Evolutionary conservation across 1,140 invertebrate genomes (phyloP).

Genomic region (Dermatophagoides farinae): DNA sequence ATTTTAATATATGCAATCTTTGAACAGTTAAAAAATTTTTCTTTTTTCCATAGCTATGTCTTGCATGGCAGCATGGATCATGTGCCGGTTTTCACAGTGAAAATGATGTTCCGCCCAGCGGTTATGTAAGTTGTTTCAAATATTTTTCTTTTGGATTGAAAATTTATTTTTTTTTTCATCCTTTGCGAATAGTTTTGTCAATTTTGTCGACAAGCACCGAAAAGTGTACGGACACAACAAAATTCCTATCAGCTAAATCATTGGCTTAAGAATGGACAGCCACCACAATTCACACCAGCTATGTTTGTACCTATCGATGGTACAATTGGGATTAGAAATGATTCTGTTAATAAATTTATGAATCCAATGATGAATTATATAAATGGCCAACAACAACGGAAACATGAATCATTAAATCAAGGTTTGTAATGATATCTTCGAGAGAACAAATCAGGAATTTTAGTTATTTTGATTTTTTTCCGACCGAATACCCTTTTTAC

Average conservation of each 20-base stretch:
- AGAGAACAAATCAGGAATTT: too few relatives aligned
- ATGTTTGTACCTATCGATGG: too few relatives aligned
- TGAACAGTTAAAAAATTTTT: background rate
- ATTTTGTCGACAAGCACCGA: background rate
- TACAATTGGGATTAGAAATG: too few relatives aligned
- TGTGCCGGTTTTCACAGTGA: slow-evolving; percentile 64
- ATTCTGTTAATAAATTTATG: too few relatives aligned
- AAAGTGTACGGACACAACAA: background rate
- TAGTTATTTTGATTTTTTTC: too few relatives aligned
- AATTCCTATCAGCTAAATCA: slow-evolving; percentile 6
- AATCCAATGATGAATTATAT: too few relatives aligned
- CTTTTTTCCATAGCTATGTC: slow-evolving; percentile 30
- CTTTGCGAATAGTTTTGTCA: slow-evolving; percentile 1
- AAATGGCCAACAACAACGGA: too few relatives aligned
- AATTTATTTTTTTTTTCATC: background rate
- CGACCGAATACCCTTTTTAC: too few relatives aligned
- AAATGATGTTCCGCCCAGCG: slow-evolving; percentile 52
- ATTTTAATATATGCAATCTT: background rate
- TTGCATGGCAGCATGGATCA: slow-evolving; percentile 80
- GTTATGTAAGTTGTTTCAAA: slow-evolving; percentile 33
- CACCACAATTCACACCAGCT: background rate
- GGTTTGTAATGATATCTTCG: too few relatives aligned
- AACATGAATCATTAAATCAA: too few relatives aligned
- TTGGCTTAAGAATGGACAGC: background rate
- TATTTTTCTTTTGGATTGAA: background rate